Percentiles rank a stretch among this genome's conserved stretches.
Conservation (phyloP, 2,888 invertebrate genomes). For the Arctia plantaginis region DNA sequence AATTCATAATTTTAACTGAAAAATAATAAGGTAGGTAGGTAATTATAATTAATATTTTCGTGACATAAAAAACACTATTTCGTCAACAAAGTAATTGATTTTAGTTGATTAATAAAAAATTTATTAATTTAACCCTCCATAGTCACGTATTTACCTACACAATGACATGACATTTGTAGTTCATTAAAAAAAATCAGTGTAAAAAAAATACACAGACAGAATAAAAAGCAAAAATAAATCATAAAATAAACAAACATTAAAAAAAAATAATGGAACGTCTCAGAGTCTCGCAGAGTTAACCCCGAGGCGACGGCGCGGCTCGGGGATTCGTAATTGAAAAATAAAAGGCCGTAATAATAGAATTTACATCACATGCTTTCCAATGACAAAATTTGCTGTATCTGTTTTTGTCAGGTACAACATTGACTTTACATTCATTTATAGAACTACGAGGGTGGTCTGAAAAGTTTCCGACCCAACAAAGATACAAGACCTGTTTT, state of each 20-base stretch:
- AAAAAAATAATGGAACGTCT: constrained; percentile 63
- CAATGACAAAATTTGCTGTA: constrained; percentile 82
- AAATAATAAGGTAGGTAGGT: background rate
- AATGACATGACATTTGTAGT: no score
- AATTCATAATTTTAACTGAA: background rate
- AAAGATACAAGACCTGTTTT: no score
- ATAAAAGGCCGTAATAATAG: constrained; percentile 86
- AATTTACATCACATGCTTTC: constrained; percentile 85
- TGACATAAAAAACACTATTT: no score
- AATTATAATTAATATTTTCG: background rate
- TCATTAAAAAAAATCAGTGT: no score
- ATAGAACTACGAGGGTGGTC: no score
- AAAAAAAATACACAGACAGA: background rate
- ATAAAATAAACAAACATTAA: constrained; percentile 50
- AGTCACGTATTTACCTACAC: no score
- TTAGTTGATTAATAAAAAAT: no score
- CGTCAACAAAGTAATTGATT: no score
- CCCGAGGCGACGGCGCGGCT: constrained; percentile 77
- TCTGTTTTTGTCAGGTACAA: constrained; percentile 81
- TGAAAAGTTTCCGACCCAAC: no score
- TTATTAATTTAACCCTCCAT: no score
- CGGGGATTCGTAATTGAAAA: constrained; percentile 84
- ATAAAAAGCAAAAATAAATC: constrained; percentile 21
- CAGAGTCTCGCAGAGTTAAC: constrained; percentile 72
- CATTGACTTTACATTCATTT: constrained; percentile 66